These are phyloP conservation scores for Rhabdomys pumilio DNA, from an alignment of 2,797 vertebrate species.

Conservation along the genomic window DNA sequence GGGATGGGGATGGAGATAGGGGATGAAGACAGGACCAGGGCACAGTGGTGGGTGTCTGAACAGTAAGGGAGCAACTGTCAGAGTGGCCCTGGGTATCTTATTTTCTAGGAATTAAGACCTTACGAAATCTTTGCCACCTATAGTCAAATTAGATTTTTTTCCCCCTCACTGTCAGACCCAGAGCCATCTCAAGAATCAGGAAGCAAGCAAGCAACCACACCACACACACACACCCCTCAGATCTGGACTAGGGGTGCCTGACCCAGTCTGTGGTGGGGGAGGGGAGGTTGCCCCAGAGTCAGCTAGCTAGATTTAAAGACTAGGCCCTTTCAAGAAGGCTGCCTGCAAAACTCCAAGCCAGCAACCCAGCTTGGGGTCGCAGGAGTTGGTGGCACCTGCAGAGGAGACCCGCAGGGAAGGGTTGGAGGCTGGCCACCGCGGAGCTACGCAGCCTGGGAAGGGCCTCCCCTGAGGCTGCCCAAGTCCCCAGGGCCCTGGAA, in stretches of 20 bases:
- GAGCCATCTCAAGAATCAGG: too few relatives aligned
- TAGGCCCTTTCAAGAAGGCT: not conserved
- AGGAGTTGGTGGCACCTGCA: too few relatives aligned
- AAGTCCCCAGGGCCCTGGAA: too few relatives aligned
- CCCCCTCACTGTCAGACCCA: not conserved
- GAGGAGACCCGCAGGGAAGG: not conserved
- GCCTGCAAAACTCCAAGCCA: not conserved
- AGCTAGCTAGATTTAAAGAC: not conserved
- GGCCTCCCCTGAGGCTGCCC: not conserved
- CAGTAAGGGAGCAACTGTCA: not conserved
- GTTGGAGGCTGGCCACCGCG: not conserved
- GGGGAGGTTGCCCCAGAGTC: not conserved
- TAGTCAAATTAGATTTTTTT: not conserved
- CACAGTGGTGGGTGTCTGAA: fast-evolving
- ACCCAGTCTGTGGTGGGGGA: not conserved
- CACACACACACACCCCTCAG: not conserved
- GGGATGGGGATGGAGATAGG: not conserved
- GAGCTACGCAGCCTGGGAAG: not conserved
- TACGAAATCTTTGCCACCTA: constrained; percentile 5
- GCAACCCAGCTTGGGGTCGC: not conserved
- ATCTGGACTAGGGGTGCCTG: not conserved
- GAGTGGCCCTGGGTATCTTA: not conserved
- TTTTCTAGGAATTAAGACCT: not conserved
- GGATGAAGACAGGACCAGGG: not conserved
- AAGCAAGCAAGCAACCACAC: not conserved